A percentile compares a stretch with the other conserved stretches of the same genome.
These are phyloP conservation scores for Elegia similella DNA, from an alignment of 2,888 invertebrate genomes.

Conservation along the genomic window DNA sequence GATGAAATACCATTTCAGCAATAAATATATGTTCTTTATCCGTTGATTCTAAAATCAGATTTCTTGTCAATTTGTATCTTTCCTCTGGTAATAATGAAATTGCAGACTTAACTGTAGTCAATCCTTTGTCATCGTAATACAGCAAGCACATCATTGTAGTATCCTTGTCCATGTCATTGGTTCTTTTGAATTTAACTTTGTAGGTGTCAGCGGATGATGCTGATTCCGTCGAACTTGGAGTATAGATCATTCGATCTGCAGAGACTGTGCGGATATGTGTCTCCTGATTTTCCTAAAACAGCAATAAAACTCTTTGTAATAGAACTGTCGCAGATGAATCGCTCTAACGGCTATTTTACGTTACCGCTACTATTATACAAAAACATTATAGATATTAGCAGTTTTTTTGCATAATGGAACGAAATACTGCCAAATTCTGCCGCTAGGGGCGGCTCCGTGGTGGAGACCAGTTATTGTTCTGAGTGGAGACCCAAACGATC, in stretches of 20 bases:
- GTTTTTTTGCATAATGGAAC: too few species aligned
- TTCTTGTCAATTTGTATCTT: slow-evolving; percentile 34
- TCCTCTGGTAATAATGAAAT: slow-evolving; percentile 47
- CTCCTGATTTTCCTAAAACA: slow-evolving; percentile 56
- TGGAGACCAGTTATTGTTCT: too few species aligned
- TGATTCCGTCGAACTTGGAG: neutral
- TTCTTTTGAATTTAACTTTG: slow-evolving; percentile 14
- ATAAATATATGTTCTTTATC: slow-evolving; percentile 45
- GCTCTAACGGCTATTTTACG: neutral
- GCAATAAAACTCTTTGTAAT: neutral
- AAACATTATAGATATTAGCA: too few species aligned
- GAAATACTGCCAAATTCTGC: too few species aligned
- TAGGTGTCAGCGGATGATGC: neutral
- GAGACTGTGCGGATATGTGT: slow-evolving; percentile 54
- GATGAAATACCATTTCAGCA: slow-evolving; percentile 43
- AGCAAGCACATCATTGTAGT: slow-evolving; percentile 27
- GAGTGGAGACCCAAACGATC: too few species aligned
- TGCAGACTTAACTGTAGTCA: slow-evolving; percentile 32
- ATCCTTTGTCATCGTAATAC: neutral
- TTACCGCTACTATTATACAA: too few species aligned
- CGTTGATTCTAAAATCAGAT: slow-evolving; percentile 29
- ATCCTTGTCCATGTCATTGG: slow-evolving; percentile 4
- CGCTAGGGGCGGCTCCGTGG: too few species aligned
- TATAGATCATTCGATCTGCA: slow-evolving; percentile 35
- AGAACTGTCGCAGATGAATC: neutral